Evolutionary conservation across 2,113 vertebrate species (phyloP), one percentile per base, ranked within the genome.

Genomic region (Glaucomys volans): DNA sequence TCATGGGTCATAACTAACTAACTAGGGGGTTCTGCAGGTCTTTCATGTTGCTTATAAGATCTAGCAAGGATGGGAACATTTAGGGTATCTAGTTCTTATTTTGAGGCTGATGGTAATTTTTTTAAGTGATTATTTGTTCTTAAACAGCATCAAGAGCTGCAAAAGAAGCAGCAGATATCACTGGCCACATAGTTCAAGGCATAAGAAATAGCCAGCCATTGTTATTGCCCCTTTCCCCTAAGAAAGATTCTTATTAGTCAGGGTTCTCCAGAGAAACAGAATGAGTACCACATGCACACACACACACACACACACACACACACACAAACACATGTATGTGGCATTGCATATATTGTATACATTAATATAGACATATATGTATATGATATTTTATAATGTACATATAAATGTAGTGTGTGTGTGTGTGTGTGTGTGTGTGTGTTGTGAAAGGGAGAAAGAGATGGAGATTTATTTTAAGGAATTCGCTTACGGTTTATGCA

Each of bases 121-220:
- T 47, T 57, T 26, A 71, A 18, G 24, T 50, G 35, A 9, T 35
- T 74, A 82, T 64, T 76, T 94, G 26, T 71, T 44, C 37, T 75
- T 71, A 93, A 83, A 89, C 14, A 83, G 7, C 22, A 74, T 62
- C 12, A 87, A 54, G 67, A 59, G 12, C 5, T 74, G 7, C 16
- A 89, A 59, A 95, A 71, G 57, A 64, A 81, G 87, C 28, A 79
- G 4, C 30, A 90, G 50, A 32, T 5, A 16, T 67, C n/a, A 71
- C 17, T 35, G 50, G 30, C 28, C 50, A 18, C 5, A 37, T n/a
- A 30, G 40, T 80, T 84, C 44, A 59, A 28, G 59, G 16, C 8
- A n/a, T 42, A 79, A 47, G 32, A 90, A 71, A 67, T 85, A 44
- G 5, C 9, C 3, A 28, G 42, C 44, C 37, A 82, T 67, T 47